Conservation (phyloP, 1,140 invertebrate species). For the Drosophila willistoni region DNA sequence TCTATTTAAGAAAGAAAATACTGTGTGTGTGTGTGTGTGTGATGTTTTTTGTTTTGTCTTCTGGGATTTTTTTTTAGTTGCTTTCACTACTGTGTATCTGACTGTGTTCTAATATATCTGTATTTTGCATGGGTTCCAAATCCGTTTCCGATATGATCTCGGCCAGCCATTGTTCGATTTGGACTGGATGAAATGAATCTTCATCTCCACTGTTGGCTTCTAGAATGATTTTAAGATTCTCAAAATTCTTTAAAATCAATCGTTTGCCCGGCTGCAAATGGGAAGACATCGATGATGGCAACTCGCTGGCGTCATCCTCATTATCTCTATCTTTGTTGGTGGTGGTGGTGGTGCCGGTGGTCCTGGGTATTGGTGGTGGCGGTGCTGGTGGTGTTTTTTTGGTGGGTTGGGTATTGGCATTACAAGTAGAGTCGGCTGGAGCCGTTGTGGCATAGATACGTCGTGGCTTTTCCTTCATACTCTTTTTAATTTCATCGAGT, state of each 20-base stretch:
- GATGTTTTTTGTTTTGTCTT: background rate
- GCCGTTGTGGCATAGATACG: slow-evolving; percentile 24
- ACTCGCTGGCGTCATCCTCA: background rate
- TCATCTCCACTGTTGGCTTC: slow-evolving; percentile 72
- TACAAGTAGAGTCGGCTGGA: slow-evolving; percentile 58
- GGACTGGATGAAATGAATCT: slow-evolving; percentile 83
- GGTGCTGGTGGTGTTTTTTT: slow-evolving; percentile 3
- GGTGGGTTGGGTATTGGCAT: slow-evolving; percentile 42
- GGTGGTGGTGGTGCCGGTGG: slow-evolving; percentile 32
- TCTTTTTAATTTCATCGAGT: slow-evolving; percentile 80
- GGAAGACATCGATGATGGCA: slow-evolving; percentile 40
- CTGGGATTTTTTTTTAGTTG: slow-evolving; percentile 37
- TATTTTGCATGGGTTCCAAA: slow-evolving; percentile 85
- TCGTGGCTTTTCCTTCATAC: slow-evolving; percentile 63
- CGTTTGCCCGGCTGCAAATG: slow-evolving; percentile 61
- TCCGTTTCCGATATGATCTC: slow-evolving; percentile 85
- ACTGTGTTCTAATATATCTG: slow-evolving; percentile 84
- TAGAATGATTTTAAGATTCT: slow-evolving; percentile 74
- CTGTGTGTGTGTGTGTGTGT: slow-evolving; percentile 45
- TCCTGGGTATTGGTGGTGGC: slow-evolving; percentile 27
- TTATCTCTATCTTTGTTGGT: background rate
- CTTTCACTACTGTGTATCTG: slow-evolving; percentile 69
- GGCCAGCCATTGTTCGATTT: slow-evolving; percentile 85
- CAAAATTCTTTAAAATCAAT: slow-evolving; percentile 77
- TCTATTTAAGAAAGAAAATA: slow-evolving; percentile 40